Evolutionary conservation across 2,888 invertebrate genomes (phyloP).

Genomic region (Leucoptera coffeella): DNA sequence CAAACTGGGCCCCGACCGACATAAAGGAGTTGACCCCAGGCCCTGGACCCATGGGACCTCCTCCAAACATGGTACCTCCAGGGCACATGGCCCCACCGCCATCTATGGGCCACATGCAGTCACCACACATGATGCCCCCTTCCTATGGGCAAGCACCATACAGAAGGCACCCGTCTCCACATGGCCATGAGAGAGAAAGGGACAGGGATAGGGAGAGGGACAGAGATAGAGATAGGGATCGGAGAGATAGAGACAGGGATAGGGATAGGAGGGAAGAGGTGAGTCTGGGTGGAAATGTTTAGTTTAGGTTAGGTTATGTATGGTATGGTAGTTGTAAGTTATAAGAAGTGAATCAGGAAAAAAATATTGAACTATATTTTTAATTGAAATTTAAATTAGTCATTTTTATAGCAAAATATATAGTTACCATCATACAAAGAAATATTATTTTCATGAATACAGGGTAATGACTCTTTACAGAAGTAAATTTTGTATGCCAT

Average conservation of each 20-base stretch:
- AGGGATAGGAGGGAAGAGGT: constrained; percentile 30
- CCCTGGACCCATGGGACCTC: constrained; percentile 18
- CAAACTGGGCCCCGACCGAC: constrained; percentile 59
- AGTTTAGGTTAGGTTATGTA: too few species aligned
- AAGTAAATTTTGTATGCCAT: too few species aligned
- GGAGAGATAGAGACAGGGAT: constrained; percentile 19
- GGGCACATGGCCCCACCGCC: constrained; percentile 16
- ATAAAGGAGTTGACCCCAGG: constrained; percentile 67
- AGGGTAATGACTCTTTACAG: too few species aligned
- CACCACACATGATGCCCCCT: constrained; percentile 15
- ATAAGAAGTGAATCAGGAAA: too few species aligned
- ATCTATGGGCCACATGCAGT: constrained; percentile 16
- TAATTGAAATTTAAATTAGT: too few species aligned
- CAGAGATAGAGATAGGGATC: constrained; percentile 34
- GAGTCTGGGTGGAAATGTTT: too few species aligned
- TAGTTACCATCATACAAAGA: too few species aligned
- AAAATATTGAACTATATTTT: too few species aligned
- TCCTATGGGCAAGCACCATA: constrained; percentile 12
- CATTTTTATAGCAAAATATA: too few species aligned
- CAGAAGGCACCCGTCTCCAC: constrained; percentile 13
- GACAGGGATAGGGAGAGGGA: constrained; percentile 18
- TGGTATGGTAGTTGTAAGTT: too few species aligned
- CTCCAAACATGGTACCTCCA: constrained; percentile 27
- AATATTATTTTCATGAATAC: too few species aligned
- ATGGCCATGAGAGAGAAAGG: constrained; percentile 11